Evolutionary conservation across 2,888 invertebrate genomes (phyloP), one percentile per base, ranked within the genome.

Genomic region (Eilema sororculum): DNA sequence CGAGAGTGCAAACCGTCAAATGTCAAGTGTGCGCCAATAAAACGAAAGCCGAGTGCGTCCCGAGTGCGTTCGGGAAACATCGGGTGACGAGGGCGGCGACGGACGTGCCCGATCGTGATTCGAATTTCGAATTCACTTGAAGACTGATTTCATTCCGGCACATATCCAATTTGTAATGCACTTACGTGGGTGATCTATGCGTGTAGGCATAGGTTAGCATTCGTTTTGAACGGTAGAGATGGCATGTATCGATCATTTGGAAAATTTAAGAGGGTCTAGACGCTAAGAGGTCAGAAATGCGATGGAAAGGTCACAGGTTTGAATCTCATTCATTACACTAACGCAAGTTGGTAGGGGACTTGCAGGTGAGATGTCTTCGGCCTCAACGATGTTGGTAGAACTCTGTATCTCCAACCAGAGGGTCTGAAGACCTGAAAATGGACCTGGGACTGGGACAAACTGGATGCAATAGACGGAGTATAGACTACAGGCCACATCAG

Each of bases 11-110:
- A 80, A 67, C 65, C 69, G 84, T 80, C 81, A 76, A 80, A 80
- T 84, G 87, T 87, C 85, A 86, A 88, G 87, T 83, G 84, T 83
- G 83, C 83, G 81, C 83, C 85, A 87, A 87, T 89, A 87, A 81
- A 62, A 69, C 59, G 60, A 66, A 56, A 58, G 13, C 81, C 73
- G 71, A 78, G 76, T 78, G 79, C 79, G 80, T 79, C 78, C 81
- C 73, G 71, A 78, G 76, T 78, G 79, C 79, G 80, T 79, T 78
- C 76, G 77, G 75, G 75, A 78, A 71, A 73, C 78, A 78, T 68
- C 71, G 57, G 59, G 20, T 75, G 84, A 84, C 83, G 84, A 82
- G 82, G 79, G 75, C 72, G 77, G 77, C 81, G 80, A 83, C 83
- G 84, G 85, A 83, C 84, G 82, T 86, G 81, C 80, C 76, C 82